phyloP scores from a whole-genome alignment of 2,113 vertebrate species.

The Triplophysa dalaica region DNA sequence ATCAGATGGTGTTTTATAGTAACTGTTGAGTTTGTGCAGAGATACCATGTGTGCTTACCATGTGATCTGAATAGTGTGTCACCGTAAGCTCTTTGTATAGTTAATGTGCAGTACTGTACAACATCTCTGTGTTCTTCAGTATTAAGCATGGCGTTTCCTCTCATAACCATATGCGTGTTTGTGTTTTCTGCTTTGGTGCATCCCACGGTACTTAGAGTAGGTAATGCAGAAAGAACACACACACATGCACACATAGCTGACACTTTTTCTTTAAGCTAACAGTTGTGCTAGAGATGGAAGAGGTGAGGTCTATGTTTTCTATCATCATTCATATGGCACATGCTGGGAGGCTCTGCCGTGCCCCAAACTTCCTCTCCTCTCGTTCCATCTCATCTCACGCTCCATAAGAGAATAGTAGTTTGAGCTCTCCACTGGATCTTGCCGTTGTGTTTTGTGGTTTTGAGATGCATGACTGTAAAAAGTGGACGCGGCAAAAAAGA shows the following conservation, averaged over 20 bases:
- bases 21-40: slow-evolving; percentile 39
- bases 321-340: slow-evolving; percentile 59
- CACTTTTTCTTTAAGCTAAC: slow-evolving; percentile 48
- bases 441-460: slow-evolving; percentile 61
- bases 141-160: slow-evolving; percentile 37
- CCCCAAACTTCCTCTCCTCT: slow-evolving; percentile 31
- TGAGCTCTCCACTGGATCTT: slow-evolving; percentile 54
- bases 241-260: not conserved
- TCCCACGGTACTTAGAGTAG: slow-evolving; percentile 52
- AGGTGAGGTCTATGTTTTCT: slow-evolving; percentile 54
- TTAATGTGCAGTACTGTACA: slow-evolving; percentile 31
- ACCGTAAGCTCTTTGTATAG: slow-evolving; percentile 21
- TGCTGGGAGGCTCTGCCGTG: slow-evolving; percentile 21
- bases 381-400: not conserved
- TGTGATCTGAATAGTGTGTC: slow-evolving; percentile 39
- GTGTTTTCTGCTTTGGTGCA: slow-evolving; percentile 33
- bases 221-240: slow-evolving; percentile 2
- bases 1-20: slow-evolving; percentile 29
- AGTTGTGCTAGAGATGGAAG: slow-evolving; percentile 63
- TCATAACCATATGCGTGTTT: slow-evolving; percentile 1
- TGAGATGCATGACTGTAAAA: slow-evolving; percentile 22
- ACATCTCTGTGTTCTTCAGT: slow-evolving; percentile 28
- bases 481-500: not conserved
- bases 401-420: not conserved
- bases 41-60: slow-evolving; percentile 51